Conservation (phyloP, 2,888 invertebrate genomes). For the Operophtera brumata region DNA sequence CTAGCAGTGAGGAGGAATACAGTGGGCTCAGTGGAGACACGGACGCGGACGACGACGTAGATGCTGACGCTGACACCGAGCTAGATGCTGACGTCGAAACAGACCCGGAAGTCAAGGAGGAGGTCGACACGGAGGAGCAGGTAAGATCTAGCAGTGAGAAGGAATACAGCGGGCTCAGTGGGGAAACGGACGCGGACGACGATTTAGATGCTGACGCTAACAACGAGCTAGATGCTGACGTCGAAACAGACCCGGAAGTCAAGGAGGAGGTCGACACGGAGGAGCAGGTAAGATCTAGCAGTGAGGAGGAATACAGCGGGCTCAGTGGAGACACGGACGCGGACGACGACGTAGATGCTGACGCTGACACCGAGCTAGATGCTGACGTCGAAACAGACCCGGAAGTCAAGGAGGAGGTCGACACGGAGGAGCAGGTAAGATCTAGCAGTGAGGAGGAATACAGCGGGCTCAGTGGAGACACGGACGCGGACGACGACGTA, state of each 20-base stretch:
- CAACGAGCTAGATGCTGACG: conserved; percentile 70
- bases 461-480: no score
- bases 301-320: conserved; percentile 91
- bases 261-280: conserved; percentile 81
- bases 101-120: conserved; percentile 82
- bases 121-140: conserved; percentile 76
- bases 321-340: conserved; percentile 82
- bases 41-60: conserved; percentile 83
- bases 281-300: conserved; percentile 75
- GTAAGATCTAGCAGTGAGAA: conserved; percentile 85
- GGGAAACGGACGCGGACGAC: conserved; percentile 85
- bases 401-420: conserved; percentile 83
- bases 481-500: conserved; percentile 84
- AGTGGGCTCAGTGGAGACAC: conserved; percentile 81
- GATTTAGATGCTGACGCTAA: conserved; percentile 76
- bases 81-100: conserved; percentile 71
- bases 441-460: no score
- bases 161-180: conserved; percentile 84
- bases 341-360: conserved; percentile 80
- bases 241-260: conserved; percentile 78
- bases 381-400: conserved; percentile 77
- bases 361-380: conserved; percentile 67
- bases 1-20: conserved; percentile 92
- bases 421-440: conserved; percentile 64
- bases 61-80: conserved; percentile 70